Conservation (phyloP, 1,140 invertebrate genomes). For the Bombus sylvicola region DNA sequence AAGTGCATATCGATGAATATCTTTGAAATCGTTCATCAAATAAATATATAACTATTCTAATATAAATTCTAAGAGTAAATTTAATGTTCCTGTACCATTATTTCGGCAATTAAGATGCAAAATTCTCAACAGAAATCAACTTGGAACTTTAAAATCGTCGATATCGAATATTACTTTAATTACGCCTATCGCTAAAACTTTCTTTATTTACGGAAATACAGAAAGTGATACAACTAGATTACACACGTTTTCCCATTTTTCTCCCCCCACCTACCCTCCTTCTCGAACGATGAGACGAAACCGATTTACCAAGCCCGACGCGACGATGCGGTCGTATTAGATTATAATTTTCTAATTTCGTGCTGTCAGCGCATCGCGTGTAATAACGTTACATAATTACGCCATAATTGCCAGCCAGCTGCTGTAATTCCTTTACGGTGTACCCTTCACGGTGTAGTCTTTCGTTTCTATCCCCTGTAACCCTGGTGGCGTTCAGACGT, state of each 20-base stretch:
- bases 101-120: too few species aligned
- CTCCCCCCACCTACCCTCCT: too few species aligned
- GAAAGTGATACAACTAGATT: background rate
- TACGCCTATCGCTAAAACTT: background rate
- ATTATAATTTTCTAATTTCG: conserved; percentile 74
- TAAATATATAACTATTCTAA: too few species aligned
- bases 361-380: conserved; percentile 62
- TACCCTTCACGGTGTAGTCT: conserved; percentile 61
- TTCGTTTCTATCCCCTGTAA: conserved; percentile 27
- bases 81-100: too few species aligned
- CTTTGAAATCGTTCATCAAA: too few species aligned
- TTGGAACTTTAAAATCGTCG: background rate
- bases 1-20: too few species aligned
- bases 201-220: background rate
- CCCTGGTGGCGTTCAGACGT: conserved; percentile 63
- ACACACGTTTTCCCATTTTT: background rate
- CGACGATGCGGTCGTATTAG: conserved; percentile 65
- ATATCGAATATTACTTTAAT: background rate
- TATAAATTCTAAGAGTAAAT: too few species aligned
- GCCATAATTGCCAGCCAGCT: conserved; percentile 60
- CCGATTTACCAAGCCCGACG: conserved; percentile 57
- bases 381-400: conserved; percentile 74
- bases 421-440: conserved; percentile 66
- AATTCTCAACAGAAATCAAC: background rate
- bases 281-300: conserved; percentile 37